Evolutionary conservation across 1,140 invertebrate species (phyloP).

Genomic region (Brachionus koreanus): DNA sequence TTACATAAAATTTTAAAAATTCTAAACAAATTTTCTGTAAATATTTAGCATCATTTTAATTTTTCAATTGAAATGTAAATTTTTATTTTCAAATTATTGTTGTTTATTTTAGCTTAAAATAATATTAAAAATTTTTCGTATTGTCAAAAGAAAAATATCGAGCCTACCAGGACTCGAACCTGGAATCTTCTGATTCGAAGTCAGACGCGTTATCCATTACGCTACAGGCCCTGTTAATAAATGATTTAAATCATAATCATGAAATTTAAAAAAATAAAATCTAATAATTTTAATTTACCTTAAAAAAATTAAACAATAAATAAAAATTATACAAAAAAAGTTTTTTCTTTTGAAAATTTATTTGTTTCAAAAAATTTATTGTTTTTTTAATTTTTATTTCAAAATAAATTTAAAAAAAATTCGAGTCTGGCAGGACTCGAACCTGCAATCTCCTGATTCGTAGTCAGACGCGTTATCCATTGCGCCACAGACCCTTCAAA

Average conservation of each 20-base stretch:
- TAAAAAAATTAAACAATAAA: no score
- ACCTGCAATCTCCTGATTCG: slow-evolving; percentile 44
- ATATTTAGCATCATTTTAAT: no score
- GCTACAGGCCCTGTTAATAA: not conserved
- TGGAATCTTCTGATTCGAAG: slow-evolving; percentile 38
- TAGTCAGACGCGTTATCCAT: slow-evolving; percentile 44
- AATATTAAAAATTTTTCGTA: no score
- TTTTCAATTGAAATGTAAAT: no score
- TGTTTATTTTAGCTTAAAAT: no score
- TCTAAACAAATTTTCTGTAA: no score
- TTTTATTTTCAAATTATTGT: no score
- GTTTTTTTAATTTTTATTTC: not conserved
- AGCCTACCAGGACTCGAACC: slow-evolving; percentile 5
- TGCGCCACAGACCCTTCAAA: not conserved
- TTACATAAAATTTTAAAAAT: no score
- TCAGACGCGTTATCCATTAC: slow-evolving; percentile 37
- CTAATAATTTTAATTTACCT: no score
- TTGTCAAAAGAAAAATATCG: not conserved
- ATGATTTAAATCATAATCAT: not conserved
- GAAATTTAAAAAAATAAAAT: not conserved
- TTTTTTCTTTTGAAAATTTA: no score
- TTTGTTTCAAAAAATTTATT: not conserved
- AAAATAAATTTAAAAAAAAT: not conserved
- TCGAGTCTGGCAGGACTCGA: slow-evolving; percentile 37
- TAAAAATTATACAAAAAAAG: no score